phyloP scores from a whole-genome alignment of 2,888 invertebrate genomes.

The Bursaphelenchus okinawaensis region DNA sequence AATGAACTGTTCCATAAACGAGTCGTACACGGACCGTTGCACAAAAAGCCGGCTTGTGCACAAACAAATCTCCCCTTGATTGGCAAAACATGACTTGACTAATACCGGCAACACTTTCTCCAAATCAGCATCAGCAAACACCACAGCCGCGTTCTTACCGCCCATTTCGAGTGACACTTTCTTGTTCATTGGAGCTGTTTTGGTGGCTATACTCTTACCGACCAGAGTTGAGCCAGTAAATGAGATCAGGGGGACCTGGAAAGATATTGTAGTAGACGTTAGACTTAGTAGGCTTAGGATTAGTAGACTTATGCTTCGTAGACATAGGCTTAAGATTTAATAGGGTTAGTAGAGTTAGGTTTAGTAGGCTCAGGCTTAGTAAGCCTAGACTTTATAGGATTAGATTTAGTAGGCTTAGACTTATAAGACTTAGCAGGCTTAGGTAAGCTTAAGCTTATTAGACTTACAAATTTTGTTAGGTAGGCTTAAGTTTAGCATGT shows the following conservation, averaged over 20 bases:
- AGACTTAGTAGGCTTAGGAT: too few species aligned
- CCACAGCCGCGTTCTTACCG: slow-evolving; percentile 64
- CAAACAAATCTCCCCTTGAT: slow-evolving; percentile 65
- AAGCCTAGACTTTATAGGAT: too few species aligned
- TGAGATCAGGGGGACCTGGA: slow-evolving; percentile 61
- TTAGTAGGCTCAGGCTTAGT: too few species aligned
- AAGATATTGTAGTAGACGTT: too few species aligned
- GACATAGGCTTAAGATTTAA: too few species aligned
- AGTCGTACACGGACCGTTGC: slow-evolving; percentile 60
- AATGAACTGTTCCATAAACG: slow-evolving; percentile 60
- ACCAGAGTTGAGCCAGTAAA: slow-evolving; percentile 62
- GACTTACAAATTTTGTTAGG: too few species aligned
- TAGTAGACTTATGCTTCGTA: too few species aligned
- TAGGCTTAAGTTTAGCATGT: too few species aligned
- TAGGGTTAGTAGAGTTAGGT: too few species aligned
- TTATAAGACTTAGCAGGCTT: too few species aligned
- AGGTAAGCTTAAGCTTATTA: too few species aligned
- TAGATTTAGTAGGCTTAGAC: too few species aligned
- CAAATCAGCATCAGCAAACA: slow-evolving; percentile 63
- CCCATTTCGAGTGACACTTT: slow-evolving; percentile 65
- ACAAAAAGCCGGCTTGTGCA: slow-evolving; percentile 64
- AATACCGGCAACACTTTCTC: slow-evolving; percentile 59
- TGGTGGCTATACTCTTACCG: slow-evolving; percentile 43
- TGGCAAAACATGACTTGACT: slow-evolving; percentile 62
- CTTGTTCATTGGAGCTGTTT: slow-evolving; percentile 59